Conservation (phyloP, 2,797 vertebrate species). For the Lateolabrax maculatus region DNA sequence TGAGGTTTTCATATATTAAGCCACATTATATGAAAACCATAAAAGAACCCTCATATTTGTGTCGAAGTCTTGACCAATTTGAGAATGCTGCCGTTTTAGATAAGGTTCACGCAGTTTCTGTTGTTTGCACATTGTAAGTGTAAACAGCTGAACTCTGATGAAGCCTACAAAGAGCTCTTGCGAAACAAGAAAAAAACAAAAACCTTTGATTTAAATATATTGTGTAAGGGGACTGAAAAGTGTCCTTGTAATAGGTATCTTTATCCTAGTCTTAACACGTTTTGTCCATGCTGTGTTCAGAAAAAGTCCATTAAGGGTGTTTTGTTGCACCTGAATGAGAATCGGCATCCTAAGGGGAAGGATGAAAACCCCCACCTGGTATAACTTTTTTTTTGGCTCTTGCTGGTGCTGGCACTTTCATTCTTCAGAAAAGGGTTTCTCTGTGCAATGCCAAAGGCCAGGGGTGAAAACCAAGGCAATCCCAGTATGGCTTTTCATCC, state of each 20-base stretch:
- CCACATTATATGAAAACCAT: conserved; percentile 3
- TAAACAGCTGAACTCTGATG: conserved; percentile 8
- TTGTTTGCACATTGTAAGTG: not conserved
- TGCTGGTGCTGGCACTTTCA: conserved; percentile 77
- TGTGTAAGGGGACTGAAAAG: not conserved
- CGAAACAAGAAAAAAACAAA: conserved; percentile 10
- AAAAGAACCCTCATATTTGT: not conserved
- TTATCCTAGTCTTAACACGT: conserved; percentile 64
- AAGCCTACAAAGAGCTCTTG: not conserved
- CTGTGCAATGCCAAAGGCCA: conserved; percentile 80
- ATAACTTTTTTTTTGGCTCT: conserved; percentile 62
- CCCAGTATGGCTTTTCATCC: not conserved
- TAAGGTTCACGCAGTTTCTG: not conserved
- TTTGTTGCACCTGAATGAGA: conserved; percentile 86
- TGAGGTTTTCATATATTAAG: conserved; percentile 24
- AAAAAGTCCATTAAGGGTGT: conserved; percentile 87
- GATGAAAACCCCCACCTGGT: conserved; percentile 84
- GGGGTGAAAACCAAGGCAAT: conserved; percentile 17
- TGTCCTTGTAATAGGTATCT: conserved; percentile 23
- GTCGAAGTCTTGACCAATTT: not conserved
- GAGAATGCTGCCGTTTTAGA: not conserved
- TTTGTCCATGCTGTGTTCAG: conserved; percentile 82
- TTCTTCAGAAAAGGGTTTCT: conserved; percentile 52
- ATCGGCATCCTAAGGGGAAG: conserved; percentile 77
- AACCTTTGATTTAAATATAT: not conserved